Base-by-base conservation (phyloP, 2,888 invertebrate genomes). In the Lapara coniferarum region DNA sequence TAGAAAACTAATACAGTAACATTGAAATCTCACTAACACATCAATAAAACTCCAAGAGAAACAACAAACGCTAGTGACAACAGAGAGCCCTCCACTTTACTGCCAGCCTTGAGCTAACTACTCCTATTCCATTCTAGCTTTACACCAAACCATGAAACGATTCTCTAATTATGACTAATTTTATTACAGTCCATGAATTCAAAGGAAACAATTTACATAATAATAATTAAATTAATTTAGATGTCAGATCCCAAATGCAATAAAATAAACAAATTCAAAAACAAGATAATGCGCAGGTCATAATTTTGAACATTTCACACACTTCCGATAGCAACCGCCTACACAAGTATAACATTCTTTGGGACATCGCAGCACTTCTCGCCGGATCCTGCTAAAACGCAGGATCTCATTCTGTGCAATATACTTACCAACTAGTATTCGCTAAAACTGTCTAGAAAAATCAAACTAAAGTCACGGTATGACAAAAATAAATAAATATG, bases 401-500 rank as follows among this genome's bases (percentile, higher is more conserved):
- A 92, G 89, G 87, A 84, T 81, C 91, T 81, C 91, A 85, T 78
- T 88, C 89, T 89, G 91, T 92, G 92, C 92, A 86, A 82, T 85
- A 81, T 74, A 80, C 88, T 87, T 90, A 90, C 71, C 76, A 63
- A 78, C 90, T 91, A 92, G 78, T 88, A 90, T 91, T 92, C 77
- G 85, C 92, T 92, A 93, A 78, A 85, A 84, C 82, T 83, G 84
- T 82, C 89, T 88, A 88, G 80, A 81, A 81, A 81, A 86, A 84
- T 83, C 79, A 85, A 91, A 88, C 90, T 90, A 90, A 87, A 79
- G 80, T 88, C 87, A 85, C 86, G 80, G 80, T 86, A 86, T 79
- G 82, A 84, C 81, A 86, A 87, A 88, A 92, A 92, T 91, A 93
- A 92, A 93, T 92, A 92, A 90, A 91, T 92, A 92, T 90, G 89